Evolutionary conservation across 2,797 vertebrate genomes (phyloP), one percentile per base, ranked within the genome.

Genomic region (Gymnothorax javanicus): DNA sequence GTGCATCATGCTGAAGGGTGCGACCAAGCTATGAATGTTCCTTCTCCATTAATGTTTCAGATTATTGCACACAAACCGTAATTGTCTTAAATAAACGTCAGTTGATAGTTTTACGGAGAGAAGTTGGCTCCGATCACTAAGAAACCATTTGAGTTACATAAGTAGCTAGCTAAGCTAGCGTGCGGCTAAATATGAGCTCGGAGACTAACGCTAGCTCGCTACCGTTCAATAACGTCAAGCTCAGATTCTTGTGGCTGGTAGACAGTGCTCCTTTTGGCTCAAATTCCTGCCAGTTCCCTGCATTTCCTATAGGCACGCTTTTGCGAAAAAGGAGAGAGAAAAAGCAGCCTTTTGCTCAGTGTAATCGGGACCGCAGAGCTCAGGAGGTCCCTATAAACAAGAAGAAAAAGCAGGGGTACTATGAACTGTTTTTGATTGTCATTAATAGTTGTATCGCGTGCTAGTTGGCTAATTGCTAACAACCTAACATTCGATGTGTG

Each of bases 281-380:
- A 89, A 92, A 84, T 64, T 86, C 79, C 91, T 91, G 90, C 86
- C 86, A 91, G 90, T 89, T 85, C 91, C 92, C 93, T 84, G 94
- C 92, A 93, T 89, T 89, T 87, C 67, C 71, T 33, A 89, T 89
- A 92, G 89, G 88, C 89, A 88, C 87, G 27, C 67, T 81, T 27
- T 73, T 69, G 83, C 85, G 89, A 88, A 87, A 93, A 90, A 90
- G 92, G 87, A 89, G 91, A 81, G 89, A 73, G 56, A 9, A n/a
- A 86, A 33, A 77, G 27, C 17, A 56, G 69, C 33, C 13, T 81
- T 43, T 89, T 75, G 56, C 33, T 75, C 23, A 57, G 9, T 71
- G 77, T 59, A 83, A 85, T 71, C n/a, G 62, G 52, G 71, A 85
- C 57, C 56, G 60, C 79, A 71, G 56, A 85, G 62, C 62, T 59